These are phyloP conservation scores for Meloidogyne chitwoodi DNA, from an alignment of 1,140 invertebrate genomes.

Conservation along the genomic window DNA sequence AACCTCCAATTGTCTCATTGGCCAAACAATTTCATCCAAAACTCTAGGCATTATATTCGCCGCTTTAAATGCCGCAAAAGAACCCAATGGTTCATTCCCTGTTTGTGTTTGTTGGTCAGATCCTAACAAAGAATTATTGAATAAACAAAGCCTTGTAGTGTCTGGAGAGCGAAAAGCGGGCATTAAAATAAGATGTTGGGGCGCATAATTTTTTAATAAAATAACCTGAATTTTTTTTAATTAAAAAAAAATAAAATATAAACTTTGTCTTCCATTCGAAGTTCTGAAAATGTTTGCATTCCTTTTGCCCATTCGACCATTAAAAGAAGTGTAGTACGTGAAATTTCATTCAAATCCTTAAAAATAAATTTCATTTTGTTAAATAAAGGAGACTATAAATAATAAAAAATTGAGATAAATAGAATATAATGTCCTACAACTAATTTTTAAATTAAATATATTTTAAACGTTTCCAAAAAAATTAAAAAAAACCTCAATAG, in stretches of 20 bases:
- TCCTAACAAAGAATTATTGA: conserved; percentile 55
- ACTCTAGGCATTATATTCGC: conserved; percentile 51
- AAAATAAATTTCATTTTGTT: background rate
- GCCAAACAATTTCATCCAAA: conserved; percentile 59
- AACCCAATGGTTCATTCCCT: conserved; percentile 12
- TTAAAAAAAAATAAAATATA: conserved; percentile 21
- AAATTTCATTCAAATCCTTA: conserved; percentile 56
- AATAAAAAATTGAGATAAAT: background rate
- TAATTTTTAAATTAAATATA: no score
- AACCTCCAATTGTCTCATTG: conserved; percentile 48
- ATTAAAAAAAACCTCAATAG: background rate
- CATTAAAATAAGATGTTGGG: conserved; percentile 59
- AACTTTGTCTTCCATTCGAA: conserved; percentile 52
- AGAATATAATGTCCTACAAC: no score
- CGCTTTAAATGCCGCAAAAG: conserved; percentile 28
- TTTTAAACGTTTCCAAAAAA: background rate
- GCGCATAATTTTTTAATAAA: conserved; percentile 55
- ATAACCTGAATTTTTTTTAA: conserved; percentile 24
- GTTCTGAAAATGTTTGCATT: conserved; percentile 42
- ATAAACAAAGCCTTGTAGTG: conserved; percentile 57
- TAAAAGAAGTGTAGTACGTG: conserved; percentile 50
- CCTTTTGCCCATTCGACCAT: conserved; percentile 60
- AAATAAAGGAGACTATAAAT: background rate
- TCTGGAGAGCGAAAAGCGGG: conserved; percentile 58
- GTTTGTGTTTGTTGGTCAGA: conserved; percentile 47